Evolutionary conservation across 1,140 invertebrate genomes (phyloP).

Genomic region (Lucilia cuprina): DNA sequence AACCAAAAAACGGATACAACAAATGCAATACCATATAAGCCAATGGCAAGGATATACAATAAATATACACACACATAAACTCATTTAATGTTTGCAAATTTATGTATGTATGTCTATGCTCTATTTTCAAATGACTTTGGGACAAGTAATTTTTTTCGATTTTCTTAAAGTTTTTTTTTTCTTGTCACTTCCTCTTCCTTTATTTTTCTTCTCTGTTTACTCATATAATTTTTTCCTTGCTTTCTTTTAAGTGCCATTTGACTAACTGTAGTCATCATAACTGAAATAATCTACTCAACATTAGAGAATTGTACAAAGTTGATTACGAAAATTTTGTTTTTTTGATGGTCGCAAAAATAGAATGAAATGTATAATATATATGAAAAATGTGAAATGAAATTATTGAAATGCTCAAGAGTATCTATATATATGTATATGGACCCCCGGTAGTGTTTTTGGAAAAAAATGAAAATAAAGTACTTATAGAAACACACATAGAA

Average conservation of each 20-base stretch:
- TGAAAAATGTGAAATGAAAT: constrained; percentile 21
- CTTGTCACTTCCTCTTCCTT: neutral
- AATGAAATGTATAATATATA: neutral
- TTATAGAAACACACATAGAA: neutral
- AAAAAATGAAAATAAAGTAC: constrained; percentile 25
- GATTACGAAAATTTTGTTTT: constrained; percentile 30
- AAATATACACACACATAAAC: neutral
- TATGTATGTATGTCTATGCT: neutral
- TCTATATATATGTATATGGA: too few relatives aligned
- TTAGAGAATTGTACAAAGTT: constrained; percentile 19
- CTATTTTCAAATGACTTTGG: neutral
- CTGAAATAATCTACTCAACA: constrained; percentile 25
- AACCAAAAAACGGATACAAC: neutral
- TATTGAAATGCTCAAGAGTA: constrained; percentile 21
- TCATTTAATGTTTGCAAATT: neutral
- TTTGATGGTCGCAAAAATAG: constrained; percentile 13
- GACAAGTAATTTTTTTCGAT: neutral
- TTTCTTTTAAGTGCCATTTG: neutral
- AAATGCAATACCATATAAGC: neutral
- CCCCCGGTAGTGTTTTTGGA: neutral
- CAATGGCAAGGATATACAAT: neutral
- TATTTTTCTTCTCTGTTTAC: neutral
- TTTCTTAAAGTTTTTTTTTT: neutral
- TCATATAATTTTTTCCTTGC: neutral
- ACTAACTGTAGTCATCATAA: constrained; percentile 12